Conservation (phyloP, 2,113 vertebrate species). For the Crotalus horridus region DNA sequence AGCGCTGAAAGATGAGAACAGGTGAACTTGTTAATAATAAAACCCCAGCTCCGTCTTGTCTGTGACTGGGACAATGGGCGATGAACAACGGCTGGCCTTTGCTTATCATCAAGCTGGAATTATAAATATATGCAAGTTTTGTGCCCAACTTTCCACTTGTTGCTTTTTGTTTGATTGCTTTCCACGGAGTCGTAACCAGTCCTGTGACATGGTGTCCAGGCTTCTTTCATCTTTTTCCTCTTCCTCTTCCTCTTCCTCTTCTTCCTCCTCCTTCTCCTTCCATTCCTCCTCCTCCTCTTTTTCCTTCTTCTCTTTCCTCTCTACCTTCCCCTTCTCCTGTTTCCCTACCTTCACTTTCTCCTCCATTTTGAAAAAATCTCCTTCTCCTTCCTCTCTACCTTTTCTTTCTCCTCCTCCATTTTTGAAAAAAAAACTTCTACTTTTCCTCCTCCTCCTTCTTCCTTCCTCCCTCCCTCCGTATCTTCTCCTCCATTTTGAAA, state of each 20-base stretch:
- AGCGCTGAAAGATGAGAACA: constrained; percentile 78
- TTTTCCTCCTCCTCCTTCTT: too few relatives aligned
- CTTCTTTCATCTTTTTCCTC: neutral
- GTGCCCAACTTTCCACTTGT: constrained; percentile 27
- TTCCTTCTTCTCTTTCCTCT: too few relatives aligned
- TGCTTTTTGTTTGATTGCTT: constrained; percentile 28
- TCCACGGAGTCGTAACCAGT: too few relatives aligned
- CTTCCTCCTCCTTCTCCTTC: neutral
- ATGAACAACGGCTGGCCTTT: constrained; percentile 38
- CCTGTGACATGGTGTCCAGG: neutral
- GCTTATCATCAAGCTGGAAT: constrained; percentile 54
- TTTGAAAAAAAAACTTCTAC: too few relatives aligned
- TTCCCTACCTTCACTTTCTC: too few relatives aligned
- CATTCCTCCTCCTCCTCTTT: neutral
- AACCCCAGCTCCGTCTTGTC: constrained; percentile 30
- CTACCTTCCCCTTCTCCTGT: too few relatives aligned
- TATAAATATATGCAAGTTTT: neutral
- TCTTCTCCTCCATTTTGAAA: too few relatives aligned
- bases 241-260: neutral
- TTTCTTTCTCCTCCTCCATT: too few relatives aligned
- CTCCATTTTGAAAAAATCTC: too few relatives aligned
- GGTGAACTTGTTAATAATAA: constrained; percentile 76
- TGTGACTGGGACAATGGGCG: neutral
- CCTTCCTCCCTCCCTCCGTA: too few relatives aligned
- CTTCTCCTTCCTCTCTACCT: too few relatives aligned